Evolutionary conservation across 2,888 invertebrate genomes (phyloP), one percentile per base, ranked within the genome.

Genomic region (Dolichomitus sp.): DNA sequence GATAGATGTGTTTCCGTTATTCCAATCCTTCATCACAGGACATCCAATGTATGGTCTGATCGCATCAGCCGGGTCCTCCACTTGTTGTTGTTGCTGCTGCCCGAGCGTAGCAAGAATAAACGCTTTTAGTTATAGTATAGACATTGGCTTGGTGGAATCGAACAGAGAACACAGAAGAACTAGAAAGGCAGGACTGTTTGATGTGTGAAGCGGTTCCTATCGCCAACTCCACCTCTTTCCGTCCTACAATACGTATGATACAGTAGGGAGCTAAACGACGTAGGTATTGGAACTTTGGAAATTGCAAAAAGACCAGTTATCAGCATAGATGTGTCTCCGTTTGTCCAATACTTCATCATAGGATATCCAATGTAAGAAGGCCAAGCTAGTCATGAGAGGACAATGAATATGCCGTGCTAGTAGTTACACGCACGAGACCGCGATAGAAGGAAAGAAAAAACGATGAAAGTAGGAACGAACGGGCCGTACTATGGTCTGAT

Each of bases 101-200:
- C 59, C 37, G 33, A 37, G 19, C 61, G 37, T n/a, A 17, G 33
- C 48, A 48, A 61, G 73, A 37, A 73, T 73, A 73, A 72, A 61
- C 50, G 73, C 73, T 73, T 73, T 37, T n/a, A 50, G 73, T 73
- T 73, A 61, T 33, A 50, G 23, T 33, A 48, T 37, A 61, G 73
- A 73, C 48, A 73, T 61, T 73, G 61, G 48, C 59, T 73, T n/a
- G 2, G 42, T 40, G 61, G 37, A 37, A 37, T 61, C 19, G 4
- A 19, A 37, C 19, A 61, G 33, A 37, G 33, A 52, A 50, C 17
- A 50, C 7, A 50, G 19, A 7, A 50, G 50, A 30, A 48, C 7
- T 17, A 52, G 37, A 69, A 19, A 52, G 19, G 23, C 33, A 48
- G 50, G 33, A 17, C n/a, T 33, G 27, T n/a, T 3, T n/a, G 52